Percentiles rank a stretch among this genome's conserved stretches.
These are phyloP conservation scores for Manduca sexta DNA, from an alignment of 1,140 invertebrate species.

Conservation along the genomic window DNA sequence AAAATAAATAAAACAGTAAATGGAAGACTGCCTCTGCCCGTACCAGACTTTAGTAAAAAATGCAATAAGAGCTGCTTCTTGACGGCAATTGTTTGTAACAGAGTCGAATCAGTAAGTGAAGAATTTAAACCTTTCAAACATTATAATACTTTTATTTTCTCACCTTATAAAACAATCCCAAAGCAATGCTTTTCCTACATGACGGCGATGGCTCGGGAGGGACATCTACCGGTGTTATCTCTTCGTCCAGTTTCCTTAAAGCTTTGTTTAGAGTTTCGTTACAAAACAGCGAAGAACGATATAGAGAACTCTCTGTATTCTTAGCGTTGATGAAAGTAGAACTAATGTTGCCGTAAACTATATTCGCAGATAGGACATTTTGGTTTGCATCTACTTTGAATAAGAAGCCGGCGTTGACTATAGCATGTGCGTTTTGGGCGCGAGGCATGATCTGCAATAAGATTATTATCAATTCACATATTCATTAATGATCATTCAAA, in stretches of 20 bases:
- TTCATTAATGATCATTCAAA: no score
- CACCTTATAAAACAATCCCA: slow-evolving; percentile 80
- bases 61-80: neutral
- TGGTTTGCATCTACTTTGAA: slow-evolving; percentile 73
- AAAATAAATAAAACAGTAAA: no score
- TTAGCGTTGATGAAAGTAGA: slow-evolving; percentile 79
- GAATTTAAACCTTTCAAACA: neutral
- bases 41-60: no score
- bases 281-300: slow-evolving; percentile 71
- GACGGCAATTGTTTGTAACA: neutral
- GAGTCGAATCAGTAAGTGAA: neutral
- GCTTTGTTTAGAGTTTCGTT: slow-evolving; percentile 72
- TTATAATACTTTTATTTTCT: slow-evolving; percentile 7
- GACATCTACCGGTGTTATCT: slow-evolving; percentile 77
- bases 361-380: slow-evolving; percentile 54
- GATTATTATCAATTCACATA: no score
- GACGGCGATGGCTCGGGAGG: slow-evolving; percentile 78
- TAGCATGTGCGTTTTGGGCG: slow-evolving; percentile 87
- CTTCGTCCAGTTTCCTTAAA: slow-evolving; percentile 74
- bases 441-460: slow-evolving; percentile 82
- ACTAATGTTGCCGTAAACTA: slow-evolving; percentile 66
- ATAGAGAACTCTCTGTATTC: slow-evolving; percentile 77
- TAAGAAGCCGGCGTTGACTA: slow-evolving; percentile 87
- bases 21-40: no score
- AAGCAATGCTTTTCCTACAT: slow-evolving; percentile 78